A percentile compares a stretch with the other conserved stretches of the same genome.
Evolutionary conservation across 2,797 vertebrate species (phyloP).

Genomic region (Synanceia verrucosa): DNA sequence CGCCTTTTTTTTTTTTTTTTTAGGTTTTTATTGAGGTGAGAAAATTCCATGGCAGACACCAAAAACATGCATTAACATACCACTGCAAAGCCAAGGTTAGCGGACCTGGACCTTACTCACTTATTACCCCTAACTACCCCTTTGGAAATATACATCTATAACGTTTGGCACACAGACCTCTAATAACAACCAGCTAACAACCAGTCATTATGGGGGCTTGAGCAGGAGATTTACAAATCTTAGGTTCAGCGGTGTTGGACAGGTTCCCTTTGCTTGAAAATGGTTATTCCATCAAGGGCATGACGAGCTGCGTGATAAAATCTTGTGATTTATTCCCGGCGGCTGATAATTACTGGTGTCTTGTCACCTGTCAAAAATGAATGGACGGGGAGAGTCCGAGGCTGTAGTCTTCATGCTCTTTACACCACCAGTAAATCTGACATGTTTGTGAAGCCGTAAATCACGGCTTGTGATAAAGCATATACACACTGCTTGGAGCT

Average conservation of each 20-base stretch:
- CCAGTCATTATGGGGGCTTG: slow-evolving; percentile 83
- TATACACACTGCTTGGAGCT: slow-evolving; percentile 22
- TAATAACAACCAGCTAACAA: slow-evolving; percentile 86
- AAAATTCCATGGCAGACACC: slow-evolving; percentile 78
- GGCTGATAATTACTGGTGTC: slow-evolving; percentile 87
- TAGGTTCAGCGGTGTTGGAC: slow-evolving; percentile 74
- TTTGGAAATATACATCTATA: slow-evolving; percentile 86
- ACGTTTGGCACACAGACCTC: slow-evolving; percentile 85
- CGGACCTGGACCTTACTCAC: slow-evolving; percentile 80
- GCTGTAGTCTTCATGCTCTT: slow-evolving; percentile 73
- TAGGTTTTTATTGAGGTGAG: slow-evolving; percentile 82
- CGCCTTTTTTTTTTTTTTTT: slow-evolving; percentile 33
- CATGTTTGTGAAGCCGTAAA: slow-evolving; percentile 77
- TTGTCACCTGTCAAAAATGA: slow-evolving; percentile 82
- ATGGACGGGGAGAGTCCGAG: slow-evolving; percentile 78
- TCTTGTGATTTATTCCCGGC: slow-evolving; percentile 87
- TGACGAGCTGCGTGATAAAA: slow-evolving; percentile 64
- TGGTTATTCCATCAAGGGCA: slow-evolving; percentile 83
- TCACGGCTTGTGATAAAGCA: slow-evolving; percentile 59
- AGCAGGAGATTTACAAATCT: slow-evolving; percentile 81
- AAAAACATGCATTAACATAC: slow-evolving; percentile 88
- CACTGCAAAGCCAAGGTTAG: slow-evolving; percentile 83
- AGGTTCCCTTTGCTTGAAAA: slow-evolving; percentile 79
- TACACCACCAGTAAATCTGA: slow-evolving; percentile 77
- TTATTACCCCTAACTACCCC: slow-evolving; percentile 86